phyloP scores from a whole-genome alignment of 1,140 invertebrate genomes.

The Brachionus asplanchnoidis region DNA sequence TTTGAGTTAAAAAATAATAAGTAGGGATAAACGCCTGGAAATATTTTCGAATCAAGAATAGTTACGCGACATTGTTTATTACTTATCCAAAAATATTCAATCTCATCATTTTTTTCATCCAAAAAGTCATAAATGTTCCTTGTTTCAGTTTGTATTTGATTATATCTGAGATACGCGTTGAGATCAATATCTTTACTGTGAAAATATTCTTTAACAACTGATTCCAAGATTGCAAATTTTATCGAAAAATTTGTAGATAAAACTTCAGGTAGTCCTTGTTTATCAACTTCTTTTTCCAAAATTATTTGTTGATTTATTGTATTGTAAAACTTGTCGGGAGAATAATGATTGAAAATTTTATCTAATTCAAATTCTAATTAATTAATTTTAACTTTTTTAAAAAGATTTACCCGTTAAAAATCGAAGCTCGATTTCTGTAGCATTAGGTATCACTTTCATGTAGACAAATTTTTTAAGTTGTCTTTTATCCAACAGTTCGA shows the following conservation, averaged over 20 bases:
- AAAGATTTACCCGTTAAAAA: not conserved
- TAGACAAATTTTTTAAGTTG: not conserved
- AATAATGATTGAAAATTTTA: not conserved
- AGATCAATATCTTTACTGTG: not conserved
- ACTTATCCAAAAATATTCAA: not conserved
- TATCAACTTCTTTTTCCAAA: not conserved
- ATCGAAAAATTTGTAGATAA: not conserved
- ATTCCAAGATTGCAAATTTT: not conserved
- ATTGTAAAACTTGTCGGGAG: conserved; percentile 7
- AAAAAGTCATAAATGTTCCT: not conserved
- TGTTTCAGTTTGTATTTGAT: not conserved
- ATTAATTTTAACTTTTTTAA: too few species aligned
- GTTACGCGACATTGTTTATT: not conserved
- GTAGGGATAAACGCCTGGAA: not conserved
- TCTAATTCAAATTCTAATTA: too few species aligned
- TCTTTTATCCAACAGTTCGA: not conserved
- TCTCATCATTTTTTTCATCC: not conserved
- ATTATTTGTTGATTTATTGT: not conserved
- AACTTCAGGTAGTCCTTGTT: too few species aligned
- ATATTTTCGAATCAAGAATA: not conserved
- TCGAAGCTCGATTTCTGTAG: not conserved
- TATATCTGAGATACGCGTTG: not conserved
- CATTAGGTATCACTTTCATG: not conserved
- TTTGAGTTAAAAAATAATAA: conserved; percentile 16
- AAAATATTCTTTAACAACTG: not conserved